Evolutionary conservation across 1,140 invertebrate species (phyloP).

Genomic region (Globodera ellingtonae): DNA sequence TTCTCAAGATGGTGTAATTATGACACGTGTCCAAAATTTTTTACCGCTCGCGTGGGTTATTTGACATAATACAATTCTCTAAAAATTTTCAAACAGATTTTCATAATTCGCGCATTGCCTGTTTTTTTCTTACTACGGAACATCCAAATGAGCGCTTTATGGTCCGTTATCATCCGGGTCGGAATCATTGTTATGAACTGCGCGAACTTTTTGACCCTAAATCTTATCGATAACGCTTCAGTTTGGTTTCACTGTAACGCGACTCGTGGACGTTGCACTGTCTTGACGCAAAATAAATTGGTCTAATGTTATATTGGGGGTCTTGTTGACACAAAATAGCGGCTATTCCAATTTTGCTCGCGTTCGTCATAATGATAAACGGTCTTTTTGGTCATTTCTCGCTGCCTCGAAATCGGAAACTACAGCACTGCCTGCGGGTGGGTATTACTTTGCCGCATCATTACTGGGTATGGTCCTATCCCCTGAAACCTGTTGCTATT

Average conservation of each 20-base stretch:
- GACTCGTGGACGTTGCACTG: slow-evolving; percentile 7
- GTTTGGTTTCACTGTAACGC: slow-evolving; percentile 21
- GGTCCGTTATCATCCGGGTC: slow-evolving; percentile 27
- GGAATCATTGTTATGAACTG: slow-evolving; percentile 20
- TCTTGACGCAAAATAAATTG: background rate
- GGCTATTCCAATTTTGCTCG: slow-evolving; percentile 33
- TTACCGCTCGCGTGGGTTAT: slow-evolving; percentile 12
- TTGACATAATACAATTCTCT: background rate
- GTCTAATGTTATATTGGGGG: slow-evolving; percentile 29
- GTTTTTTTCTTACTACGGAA: slow-evolving; percentile 19
- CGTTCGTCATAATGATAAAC: slow-evolving; percentile 50
- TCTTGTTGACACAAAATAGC: slow-evolving; percentile 47
- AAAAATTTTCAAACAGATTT: slow-evolving; percentile 22
- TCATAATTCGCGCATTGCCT: slow-evolving; percentile 17
- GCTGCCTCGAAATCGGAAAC: slow-evolving; percentile 37
- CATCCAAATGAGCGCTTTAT: slow-evolving; percentile 17
- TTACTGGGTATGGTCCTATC: no score
- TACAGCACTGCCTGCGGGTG: slow-evolving; percentile 39
- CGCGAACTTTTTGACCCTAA: slow-evolving; percentile 29
- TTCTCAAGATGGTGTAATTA: background rate
- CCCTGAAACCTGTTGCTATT: no score
- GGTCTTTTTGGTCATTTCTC: slow-evolving; percentile 4
- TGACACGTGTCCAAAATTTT: background rate
- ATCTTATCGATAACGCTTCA: slow-evolving; percentile 33
- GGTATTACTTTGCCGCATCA: no score